A percentile compares a stretch with the other conserved stretches of the same genome.
Conservation (phyloP, 2,113 vertebrate species). For the Xiphias gladius region DNA sequence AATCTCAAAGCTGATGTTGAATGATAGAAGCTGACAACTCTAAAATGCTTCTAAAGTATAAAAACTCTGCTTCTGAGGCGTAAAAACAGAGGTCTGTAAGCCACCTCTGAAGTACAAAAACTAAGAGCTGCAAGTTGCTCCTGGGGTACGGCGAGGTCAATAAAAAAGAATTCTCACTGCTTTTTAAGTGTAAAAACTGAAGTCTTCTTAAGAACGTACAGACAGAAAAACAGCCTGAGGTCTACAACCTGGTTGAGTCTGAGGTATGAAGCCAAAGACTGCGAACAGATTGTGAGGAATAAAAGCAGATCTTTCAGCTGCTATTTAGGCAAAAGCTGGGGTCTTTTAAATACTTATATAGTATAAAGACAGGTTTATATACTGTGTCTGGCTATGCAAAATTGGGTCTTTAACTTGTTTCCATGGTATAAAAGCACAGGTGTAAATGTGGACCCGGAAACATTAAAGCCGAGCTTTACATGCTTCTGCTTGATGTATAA, state of each 20-base stretch:
- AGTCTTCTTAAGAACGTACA: not conserved
- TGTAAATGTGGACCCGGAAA: not conserved
- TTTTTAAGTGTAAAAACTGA: not conserved
- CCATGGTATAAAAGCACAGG: too few relatives aligned
- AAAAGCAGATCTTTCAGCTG: not conserved
- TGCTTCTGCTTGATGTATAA: too few relatives aligned
- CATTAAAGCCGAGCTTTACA: not conserved
- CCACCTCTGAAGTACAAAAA: conserved; percentile 5
- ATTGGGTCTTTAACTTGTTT: too few relatives aligned
- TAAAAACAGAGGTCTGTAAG: not conserved
- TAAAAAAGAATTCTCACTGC: not conserved
- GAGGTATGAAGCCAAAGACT: not conserved
- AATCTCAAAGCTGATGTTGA: not conserved
- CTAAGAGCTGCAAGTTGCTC: not conserved
- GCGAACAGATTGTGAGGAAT: not conserved
- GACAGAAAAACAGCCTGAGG: not conserved
- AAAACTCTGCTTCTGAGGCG: conserved; percentile 13
- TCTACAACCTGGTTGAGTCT: not conserved
- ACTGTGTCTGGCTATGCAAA: too few relatives aligned
- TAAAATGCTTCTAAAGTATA: conserved; percentile 11
- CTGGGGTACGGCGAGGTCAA: conserved; percentile 18
- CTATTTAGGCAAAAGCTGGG: not conserved
- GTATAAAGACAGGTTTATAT: not conserved
- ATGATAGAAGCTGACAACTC: not conserved
- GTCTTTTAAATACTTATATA: not conserved